These are phyloP conservation scores for Eudasyphora cyanicolor DNA, from an alignment of 2,888 invertebrate genomes.

Conservation along the genomic window DNA sequence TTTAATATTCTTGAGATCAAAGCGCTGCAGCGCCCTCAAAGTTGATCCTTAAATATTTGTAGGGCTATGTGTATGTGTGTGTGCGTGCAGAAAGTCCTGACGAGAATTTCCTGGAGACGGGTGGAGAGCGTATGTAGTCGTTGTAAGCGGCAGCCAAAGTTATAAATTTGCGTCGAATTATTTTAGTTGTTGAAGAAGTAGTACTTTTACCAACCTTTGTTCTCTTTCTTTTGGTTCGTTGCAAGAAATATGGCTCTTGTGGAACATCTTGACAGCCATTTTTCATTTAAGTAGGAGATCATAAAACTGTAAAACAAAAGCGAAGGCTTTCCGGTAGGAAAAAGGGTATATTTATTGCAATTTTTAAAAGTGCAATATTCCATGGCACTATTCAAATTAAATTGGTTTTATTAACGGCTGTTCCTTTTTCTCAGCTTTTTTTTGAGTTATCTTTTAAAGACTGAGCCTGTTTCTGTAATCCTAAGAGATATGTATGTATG, in stretches of 20 bases:
- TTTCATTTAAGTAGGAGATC: background rate
- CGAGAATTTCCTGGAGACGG: too few relatives aligned
- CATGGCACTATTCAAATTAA: too few relatives aligned
- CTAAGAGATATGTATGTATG: too few relatives aligned
- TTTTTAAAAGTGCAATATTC: too few relatives aligned
- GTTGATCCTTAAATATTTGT: slow-evolving; percentile 11
- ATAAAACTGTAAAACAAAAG: slow-evolving; percentile 4
- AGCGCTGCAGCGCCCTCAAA: background rate
- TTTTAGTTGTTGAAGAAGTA: background rate
- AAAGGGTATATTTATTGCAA: too few relatives aligned
- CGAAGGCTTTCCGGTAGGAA: too few relatives aligned
- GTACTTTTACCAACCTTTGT: background rate
- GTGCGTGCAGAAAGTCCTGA: background rate
- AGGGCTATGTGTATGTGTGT: background rate
- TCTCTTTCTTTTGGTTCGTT: background rate
- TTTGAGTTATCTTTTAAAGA: too few relatives aligned
- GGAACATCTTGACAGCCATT: slow-evolving; percentile 2
- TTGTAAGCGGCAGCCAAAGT: background rate
- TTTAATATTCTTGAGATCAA: slow-evolving; percentile 13
- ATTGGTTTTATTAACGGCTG: too few relatives aligned
- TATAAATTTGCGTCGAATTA: slow-evolving; percentile 14
- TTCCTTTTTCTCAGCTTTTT: too few relatives aligned
- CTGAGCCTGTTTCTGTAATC: too few relatives aligned
- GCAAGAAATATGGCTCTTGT: background rate
- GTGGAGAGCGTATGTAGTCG: background rate